Evolutionary conservation across 2,113 vertebrate species (phyloP).

Genomic region (Gorsachius goisagi): DNA sequence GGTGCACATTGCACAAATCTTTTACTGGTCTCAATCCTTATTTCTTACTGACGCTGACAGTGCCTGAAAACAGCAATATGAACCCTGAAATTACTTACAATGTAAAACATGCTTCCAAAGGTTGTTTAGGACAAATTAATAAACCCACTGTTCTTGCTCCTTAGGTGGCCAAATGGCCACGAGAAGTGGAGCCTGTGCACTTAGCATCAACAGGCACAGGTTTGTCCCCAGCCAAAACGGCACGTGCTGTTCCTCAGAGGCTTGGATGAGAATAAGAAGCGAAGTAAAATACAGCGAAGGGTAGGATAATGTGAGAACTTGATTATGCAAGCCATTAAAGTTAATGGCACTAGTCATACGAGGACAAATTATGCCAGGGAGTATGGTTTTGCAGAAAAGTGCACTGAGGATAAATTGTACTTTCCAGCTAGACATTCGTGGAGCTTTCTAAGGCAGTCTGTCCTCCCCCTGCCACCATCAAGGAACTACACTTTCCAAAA

Average conservation of each 20-base stretch:
- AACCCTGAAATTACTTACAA: background rate
- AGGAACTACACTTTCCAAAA: background rate
- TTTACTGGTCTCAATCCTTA: background rate
- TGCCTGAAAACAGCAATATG: background rate
- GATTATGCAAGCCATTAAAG: slow-evolving; percentile 35
- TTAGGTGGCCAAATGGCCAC: background rate
- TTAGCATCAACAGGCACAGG: background rate
- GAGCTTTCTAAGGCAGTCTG: background rate
- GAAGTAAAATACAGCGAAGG: background rate
- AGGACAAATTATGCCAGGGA: background rate
- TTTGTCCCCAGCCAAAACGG: background rate
- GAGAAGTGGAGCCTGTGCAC: background rate
- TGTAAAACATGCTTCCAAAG: background rate
- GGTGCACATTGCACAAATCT: background rate
- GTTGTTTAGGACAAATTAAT: background rate
- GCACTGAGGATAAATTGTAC: background rate
- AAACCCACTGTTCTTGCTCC: background rate
- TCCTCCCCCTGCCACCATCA: background rate
- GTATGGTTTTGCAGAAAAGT: background rate
- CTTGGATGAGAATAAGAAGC: background rate
- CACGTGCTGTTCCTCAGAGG: background rate
- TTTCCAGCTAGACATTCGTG: background rate
- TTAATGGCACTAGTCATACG: background rate
- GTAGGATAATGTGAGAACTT: background rate
- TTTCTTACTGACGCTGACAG: background rate